Percentiles rank a stretch among this genome's conserved stretches.
Evolutionary conservation across 1,140 invertebrate species (phyloP).

Genomic region (Aricia agestis): DNA sequence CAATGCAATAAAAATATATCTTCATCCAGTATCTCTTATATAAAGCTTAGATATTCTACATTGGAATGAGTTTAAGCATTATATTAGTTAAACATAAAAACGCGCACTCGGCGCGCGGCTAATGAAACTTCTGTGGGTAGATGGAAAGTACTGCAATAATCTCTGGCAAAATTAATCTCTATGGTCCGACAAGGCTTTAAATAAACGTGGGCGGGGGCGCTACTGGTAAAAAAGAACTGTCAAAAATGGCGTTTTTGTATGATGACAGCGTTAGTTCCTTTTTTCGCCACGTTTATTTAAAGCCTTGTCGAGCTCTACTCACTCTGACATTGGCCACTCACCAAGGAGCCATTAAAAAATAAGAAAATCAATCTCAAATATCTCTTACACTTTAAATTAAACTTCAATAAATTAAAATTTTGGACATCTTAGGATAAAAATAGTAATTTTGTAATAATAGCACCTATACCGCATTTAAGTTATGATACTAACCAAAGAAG

Average conservation of each 20-base stretch:
- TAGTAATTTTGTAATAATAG: neutral
- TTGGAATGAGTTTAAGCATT: slow-evolving; percentile 70
- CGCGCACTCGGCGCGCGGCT: slow-evolving; percentile 1
- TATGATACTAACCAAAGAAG: neutral
- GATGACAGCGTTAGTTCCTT: too few relatives aligned
- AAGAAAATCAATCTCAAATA: neutral
- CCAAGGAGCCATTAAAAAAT: too few relatives aligned
- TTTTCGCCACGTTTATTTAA: too few relatives aligned
- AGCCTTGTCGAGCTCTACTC: too few relatives aligned
- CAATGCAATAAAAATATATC: slow-evolving; percentile 56
- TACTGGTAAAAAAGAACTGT: too few relatives aligned
- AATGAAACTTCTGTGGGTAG: slow-evolving; percentile 6
- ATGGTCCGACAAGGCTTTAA: too few relatives aligned
- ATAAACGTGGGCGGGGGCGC: too few relatives aligned
- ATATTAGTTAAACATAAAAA: slow-evolving; percentile 50
- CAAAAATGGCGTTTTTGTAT: too few relatives aligned
- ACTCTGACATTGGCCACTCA: too few relatives aligned
- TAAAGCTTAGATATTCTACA: slow-evolving; percentile 71
- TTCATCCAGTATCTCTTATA: slow-evolving; percentile 53
- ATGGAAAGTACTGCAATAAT: neutral
- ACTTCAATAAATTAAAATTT: neutral
- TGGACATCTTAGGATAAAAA: neutral
- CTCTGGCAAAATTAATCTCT: too few relatives aligned
- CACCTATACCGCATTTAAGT: neutral
- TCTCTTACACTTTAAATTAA: too few relatives aligned